A percentile compares a stretch with the other conserved stretches of the same genome.
These are phyloP conservation scores for Ormyrus nitidulus DNA, from an alignment of 2,888 invertebrate species.

Conservation along the genomic window DNA sequence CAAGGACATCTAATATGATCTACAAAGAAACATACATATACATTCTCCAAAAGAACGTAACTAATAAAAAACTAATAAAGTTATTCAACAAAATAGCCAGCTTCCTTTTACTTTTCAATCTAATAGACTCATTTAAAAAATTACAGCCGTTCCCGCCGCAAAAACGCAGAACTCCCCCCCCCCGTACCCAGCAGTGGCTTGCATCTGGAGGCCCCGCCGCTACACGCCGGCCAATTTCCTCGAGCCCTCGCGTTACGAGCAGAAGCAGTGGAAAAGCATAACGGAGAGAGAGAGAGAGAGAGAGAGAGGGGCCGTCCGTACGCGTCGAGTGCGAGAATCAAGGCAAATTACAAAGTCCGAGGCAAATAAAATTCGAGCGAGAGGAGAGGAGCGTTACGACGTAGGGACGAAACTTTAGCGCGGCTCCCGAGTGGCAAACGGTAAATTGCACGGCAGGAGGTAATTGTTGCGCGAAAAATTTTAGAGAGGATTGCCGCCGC, in stretches of 20 bases:
- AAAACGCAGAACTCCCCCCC: not conserved
- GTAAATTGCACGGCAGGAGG: too few relatives aligned
- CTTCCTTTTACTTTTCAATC: not conserved
- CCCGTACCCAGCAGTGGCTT: too few relatives aligned
- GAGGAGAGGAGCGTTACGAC: not conserved
- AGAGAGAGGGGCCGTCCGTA: not conserved
- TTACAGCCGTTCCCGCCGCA: not conserved
- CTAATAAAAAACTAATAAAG: too few relatives aligned
- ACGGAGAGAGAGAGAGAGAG: not conserved
- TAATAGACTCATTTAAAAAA: too few relatives aligned
- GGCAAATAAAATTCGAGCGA: slow-evolving; percentile 25
- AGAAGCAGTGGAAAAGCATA: not conserved
- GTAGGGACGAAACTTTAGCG: slow-evolving; percentile 1
- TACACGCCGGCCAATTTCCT: slow-evolving; percentile 19
- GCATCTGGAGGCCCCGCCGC: too few relatives aligned
- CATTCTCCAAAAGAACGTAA: too few relatives aligned
- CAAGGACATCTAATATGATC: too few relatives aligned
- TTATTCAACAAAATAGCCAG: too few relatives aligned
- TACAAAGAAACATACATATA: too few relatives aligned
- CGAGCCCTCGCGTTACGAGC: not conserved
- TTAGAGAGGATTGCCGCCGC: not conserved
- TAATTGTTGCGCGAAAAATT: slow-evolving; percentile 7
- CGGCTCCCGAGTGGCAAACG: too few relatives aligned
- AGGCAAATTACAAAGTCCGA: slow-evolving; percentile 47
- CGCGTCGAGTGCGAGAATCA: slow-evolving; percentile 30